phyloP scores from a whole-genome alignment of 2,113 vertebrate genomes.

The Entelurus aequoreus region DNA sequence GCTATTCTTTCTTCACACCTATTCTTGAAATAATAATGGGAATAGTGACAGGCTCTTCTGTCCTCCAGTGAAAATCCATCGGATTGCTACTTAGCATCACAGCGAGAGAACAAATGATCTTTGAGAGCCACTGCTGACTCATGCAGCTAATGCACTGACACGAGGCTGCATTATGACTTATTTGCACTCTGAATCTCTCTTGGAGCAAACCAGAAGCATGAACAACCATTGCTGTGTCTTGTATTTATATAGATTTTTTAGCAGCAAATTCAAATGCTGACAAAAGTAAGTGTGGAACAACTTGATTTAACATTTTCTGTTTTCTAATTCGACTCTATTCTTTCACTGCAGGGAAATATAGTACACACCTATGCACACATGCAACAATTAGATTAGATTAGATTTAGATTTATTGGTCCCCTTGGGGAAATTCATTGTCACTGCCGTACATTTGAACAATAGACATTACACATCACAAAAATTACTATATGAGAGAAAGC shows the following conservation, averaged over 20 bases:
- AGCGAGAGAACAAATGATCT: conserved; percentile 28
- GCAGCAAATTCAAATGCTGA: conserved; percentile 5
- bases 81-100: conserved; percentile 38
- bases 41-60: conserved; percentile 12
- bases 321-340: neutral
- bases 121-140: conserved; percentile 32
- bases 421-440: no score
- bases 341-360: conserved; percentile 2
- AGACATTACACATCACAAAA: no score
- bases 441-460: no score
- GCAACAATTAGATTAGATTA: no score
- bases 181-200: conserved; percentile 20
- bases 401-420: no score
- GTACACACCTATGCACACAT: neutral
- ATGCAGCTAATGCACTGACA: conserved; percentile 37
- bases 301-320: neutral
- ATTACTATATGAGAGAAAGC: no score
- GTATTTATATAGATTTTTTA: neutral
- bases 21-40: conserved; percentile 3
- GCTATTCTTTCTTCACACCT: no score
- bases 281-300: neutral
- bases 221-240: conserved; percentile 3
- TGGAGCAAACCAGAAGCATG: conserved; percentile 2
- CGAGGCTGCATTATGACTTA: conserved; percentile 30
- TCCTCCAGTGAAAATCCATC: conserved; percentile 23